Evolutionary conservation across 2,888 invertebrate species (phyloP), one percentile per base, ranked within the genome.

Genomic region (Adelphocoris suturalis): DNA sequence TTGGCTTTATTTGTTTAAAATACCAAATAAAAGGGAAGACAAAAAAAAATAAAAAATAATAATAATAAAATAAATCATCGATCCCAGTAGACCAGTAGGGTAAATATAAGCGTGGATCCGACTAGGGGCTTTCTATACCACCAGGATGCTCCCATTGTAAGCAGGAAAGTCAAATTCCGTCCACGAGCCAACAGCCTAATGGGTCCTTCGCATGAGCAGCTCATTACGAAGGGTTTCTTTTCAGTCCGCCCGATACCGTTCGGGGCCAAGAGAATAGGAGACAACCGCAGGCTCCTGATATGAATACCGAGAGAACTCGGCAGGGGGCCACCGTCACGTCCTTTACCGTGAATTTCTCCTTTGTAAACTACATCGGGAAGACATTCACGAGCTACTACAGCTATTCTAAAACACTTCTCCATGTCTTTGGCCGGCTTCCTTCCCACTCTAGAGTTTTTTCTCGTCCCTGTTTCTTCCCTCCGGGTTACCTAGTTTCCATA

Each of bases 271-370:
- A 52, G 82, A 82, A 82, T 82, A 82, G 82, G 82, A 82, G 47
- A 48, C 52, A 48, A 82, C 82, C 82, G 82, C 82, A 82, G n/a
- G 23, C 27, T 48, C 82, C 47, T 52, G 82, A 52, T 82, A 82
- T 82, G 82, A 82, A 52, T 82, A 82, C 52, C 82, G 27, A 68
- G 27, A n/a, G 23, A 68, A 23, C 52, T 23, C 82, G 14, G 82
- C 52, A 19, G 27, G 82, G 82, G 82, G 52, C 27, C 27, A n/a
- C 27, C 82, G 52, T 47, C 82, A 82, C 82, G 82, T 82, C 82
- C 82, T 82, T 82, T 52, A 82, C 82, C 82, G 52, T 82, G 82
- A 82, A 82, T 82, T 82, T 82, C 52, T 52, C 27, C 82, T 82
- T 82, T 52, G 82, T 82, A 52, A 68, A 82, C 78, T 78, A 78